Evolutionary conservation across 2,888 invertebrate species (phyloP).

Genomic region (Agrilus cyanescens): DNA sequence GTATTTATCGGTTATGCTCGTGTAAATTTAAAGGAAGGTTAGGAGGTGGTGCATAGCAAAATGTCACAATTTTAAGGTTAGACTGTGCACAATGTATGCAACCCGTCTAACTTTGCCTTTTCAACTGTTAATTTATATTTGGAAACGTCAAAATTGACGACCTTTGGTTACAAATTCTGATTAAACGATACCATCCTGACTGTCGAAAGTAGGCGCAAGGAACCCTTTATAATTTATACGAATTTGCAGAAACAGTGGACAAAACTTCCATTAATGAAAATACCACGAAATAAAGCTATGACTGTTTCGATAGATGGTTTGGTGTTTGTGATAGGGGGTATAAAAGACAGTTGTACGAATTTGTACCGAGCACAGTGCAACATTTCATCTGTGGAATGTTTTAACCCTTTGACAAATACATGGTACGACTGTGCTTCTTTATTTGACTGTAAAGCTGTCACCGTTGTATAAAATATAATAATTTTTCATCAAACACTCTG

Average conservation of each 20-base stretch:
- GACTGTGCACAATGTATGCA: no score
- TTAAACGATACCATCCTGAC: no score
- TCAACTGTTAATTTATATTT: no score
- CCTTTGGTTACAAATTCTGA: no score
- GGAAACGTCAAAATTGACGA: no score
- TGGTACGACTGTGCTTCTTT: constrained; percentile 73
- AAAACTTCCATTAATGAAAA: constrained; percentile 58
- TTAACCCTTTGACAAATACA: constrained; percentile 61
- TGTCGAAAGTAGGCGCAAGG: no score
- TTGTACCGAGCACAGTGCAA: constrained; percentile 80
- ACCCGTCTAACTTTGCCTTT: no score
- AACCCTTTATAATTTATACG: no score
- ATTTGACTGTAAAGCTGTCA: constrained; percentile 66
- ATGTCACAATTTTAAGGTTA: no score
- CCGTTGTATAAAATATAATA: no score
- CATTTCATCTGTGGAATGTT: constrained; percentile 72
- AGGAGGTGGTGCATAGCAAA: no score
- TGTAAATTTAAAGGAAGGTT: neutral
- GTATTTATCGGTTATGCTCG: neutral
- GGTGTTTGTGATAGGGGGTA: constrained; percentile 76
- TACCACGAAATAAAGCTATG: constrained; percentile 70
- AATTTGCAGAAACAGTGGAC: constrained; percentile 61
- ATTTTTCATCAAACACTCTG: no score
- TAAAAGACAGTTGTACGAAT: constrained; percentile 65
- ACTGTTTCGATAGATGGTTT: constrained; percentile 74